phyloP scores from a whole-genome alignment of 64 coral and sea anemone species.

The Orbicella faveolata region DNA sequence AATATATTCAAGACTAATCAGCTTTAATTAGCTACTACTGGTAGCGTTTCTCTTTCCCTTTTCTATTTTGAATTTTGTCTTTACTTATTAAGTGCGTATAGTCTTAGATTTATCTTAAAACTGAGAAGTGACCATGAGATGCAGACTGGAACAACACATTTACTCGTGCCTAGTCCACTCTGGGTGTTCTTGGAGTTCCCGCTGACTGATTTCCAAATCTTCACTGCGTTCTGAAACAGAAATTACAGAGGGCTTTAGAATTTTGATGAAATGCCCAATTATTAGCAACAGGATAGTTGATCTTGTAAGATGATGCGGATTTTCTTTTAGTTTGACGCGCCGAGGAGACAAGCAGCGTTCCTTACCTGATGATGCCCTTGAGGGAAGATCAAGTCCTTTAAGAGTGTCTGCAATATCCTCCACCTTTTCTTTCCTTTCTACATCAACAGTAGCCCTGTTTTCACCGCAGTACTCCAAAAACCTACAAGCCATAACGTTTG shows the following conservation, averaged over 20 bases:
- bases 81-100: too few relatives aligned
- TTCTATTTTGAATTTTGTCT: too few relatives aligned
- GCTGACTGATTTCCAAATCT: constrained; percentile 26
- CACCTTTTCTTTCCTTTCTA: constrained; percentile 13
- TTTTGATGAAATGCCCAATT: too few relatives aligned
- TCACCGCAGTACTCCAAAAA: neutral
- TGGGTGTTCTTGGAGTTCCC: constrained; percentile 21
- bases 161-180: constrained; percentile 34
- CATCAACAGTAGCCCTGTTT: constrained; percentile 1
- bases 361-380: constrained; percentile 5
- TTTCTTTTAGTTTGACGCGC: neutral
- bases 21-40: neutral
- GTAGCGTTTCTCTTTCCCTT: neutral
- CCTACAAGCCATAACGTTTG: neutral
- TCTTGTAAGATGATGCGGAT: neutral
- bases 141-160: neutral
- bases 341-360: neutral
- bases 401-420: constrained; percentile 38
- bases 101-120: too few relatives aligned
- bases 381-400: neutral
- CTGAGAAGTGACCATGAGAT: neutral
- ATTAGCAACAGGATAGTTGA: neutral
- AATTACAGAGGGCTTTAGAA: neutral
- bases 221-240: constrained; percentile 17
- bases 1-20: too few relatives aligned